A percentile compares a stretch with the other conserved stretches of the same genome.
Evolutionary conservation across 1,140 invertebrate species (phyloP).

Genomic region (Phortica variegata): DNA sequence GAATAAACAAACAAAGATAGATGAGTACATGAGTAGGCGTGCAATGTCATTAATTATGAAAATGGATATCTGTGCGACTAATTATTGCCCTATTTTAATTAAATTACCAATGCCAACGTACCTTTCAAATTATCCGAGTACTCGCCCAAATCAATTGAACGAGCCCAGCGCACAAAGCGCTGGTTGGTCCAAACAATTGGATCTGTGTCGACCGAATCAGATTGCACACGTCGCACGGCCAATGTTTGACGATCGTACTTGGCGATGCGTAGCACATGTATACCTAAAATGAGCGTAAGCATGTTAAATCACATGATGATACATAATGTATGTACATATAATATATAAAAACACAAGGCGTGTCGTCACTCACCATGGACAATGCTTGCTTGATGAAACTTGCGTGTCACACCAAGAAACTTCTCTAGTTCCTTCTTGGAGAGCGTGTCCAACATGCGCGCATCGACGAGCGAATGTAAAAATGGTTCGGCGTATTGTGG

Average conservation of each 20-base stretch:
- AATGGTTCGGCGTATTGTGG: conserved; percentile 87
- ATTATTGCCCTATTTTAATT: not conserved
- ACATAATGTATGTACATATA: not conserved
- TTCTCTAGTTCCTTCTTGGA: conserved; percentile 94
- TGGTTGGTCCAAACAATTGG: conserved; percentile 94
- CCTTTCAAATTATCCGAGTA: conserved; percentile 94
- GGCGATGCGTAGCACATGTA: conserved; percentile 86
- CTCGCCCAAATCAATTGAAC: conserved; percentile 89
- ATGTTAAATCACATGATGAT: not conserved
- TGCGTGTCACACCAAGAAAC: conserved; percentile 83
- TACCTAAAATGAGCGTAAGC: conserved; percentile 52
- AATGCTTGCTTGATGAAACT: conserved; percentile 91
- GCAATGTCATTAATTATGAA: conserved; percentile 4
- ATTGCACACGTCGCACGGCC: conserved; percentile 81
- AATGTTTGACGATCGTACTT: conserved; percentile 90
- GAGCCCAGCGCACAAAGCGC: conserved; percentile 87
- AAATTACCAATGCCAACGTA: conserved; percentile 47
- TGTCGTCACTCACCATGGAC: conserved; percentile 69
- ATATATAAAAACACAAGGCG: not conserved
- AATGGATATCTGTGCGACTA: conserved; percentile 13
- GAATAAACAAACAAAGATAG: conserved; percentile 14
- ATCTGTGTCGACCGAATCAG: conserved; percentile 83
- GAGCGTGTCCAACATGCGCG: conserved; percentile 85
- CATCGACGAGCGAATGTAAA: conserved; percentile 87
- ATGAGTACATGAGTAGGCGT: conserved; percentile 22